Evolutionary conservation across 2,888 invertebrate genomes (phyloP).

Genomic region (Agrochola lychnidis): DNA sequence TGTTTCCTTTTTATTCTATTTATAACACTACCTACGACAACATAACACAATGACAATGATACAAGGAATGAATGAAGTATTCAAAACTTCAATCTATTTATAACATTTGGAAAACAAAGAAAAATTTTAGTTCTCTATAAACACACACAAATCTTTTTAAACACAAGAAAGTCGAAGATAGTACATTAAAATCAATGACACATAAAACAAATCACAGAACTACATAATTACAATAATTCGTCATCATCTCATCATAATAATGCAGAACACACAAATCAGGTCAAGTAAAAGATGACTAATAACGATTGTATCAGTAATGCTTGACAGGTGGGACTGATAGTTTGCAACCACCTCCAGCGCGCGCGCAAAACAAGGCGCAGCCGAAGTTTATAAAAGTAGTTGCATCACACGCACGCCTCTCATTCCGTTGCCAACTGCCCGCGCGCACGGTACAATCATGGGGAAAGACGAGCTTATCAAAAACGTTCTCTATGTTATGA

Average conservation of each 20-base stretch:
- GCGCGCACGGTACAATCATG: conserved; percentile 80
- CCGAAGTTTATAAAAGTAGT: conserved; percentile 85
- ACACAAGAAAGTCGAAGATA: neutral
- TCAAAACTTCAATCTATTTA: conserved; percentile 18
- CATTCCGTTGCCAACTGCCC: conserved; percentile 82
- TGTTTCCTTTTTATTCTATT: conserved; percentile 39
- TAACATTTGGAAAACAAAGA: neutral
- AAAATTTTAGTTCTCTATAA: neutral
- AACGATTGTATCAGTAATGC: conserved; percentile 53
- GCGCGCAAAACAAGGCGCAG: conserved; percentile 72
- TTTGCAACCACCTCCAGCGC: conserved; percentile 56
- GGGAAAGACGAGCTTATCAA: conserved; percentile 86
- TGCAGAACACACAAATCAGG: conserved; percentile 50
- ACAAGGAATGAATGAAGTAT: conserved; percentile 6
- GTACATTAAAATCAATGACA: conserved; percentile 10
- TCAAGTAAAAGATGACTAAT: conserved; percentile 56
- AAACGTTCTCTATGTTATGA: conserved; percentile 84
- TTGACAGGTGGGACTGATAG: conserved; percentile 64
- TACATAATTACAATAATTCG: conserved; percentile 24
- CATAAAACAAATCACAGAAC: conserved; percentile 22
- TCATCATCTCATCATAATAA: conserved; percentile 35
- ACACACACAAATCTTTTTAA: neutral
- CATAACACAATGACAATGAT: conserved; percentile 4
- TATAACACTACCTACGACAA: conserved; percentile 6
- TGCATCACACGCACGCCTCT: conserved; percentile 79